These are phyloP conservation scores for Drosophila bipectinata DNA, from an alignment of 1,140 invertebrate species.

Conservation along the genomic window DNA sequence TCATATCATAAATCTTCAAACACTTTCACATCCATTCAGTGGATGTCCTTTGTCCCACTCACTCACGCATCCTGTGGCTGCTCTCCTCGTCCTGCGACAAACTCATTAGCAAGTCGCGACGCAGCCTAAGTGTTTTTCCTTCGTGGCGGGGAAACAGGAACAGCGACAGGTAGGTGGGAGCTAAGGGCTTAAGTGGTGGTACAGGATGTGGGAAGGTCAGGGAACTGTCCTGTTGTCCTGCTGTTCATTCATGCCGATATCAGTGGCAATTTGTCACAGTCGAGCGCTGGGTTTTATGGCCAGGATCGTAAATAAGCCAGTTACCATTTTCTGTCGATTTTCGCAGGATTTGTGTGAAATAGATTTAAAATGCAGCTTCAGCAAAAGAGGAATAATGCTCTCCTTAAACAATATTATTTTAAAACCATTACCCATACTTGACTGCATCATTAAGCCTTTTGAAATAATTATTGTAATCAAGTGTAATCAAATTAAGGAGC, in stretches of 20 bases:
- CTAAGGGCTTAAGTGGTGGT: background rate
- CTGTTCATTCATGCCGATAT: constrained; percentile 57
- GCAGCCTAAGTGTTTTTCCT: constrained; percentile 61
- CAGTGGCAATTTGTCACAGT: constrained; percentile 69
- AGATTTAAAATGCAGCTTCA: constrained; percentile 19
- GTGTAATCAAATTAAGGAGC: constrained; percentile 71
- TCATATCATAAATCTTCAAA: constrained; percentile 78
- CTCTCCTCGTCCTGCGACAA: constrained; percentile 51
- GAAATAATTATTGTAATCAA: constrained; percentile 70
- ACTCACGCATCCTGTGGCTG: constrained; percentile 9
- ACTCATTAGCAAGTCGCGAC: constrained; percentile 79
- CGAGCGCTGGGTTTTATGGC: constrained; percentile 22
- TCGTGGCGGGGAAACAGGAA: constrained; percentile 18
- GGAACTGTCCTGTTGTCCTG: constrained; percentile 51
- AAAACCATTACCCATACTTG: constrained; percentile 7
- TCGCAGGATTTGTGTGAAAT: constrained; percentile 31
- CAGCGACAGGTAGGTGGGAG: constrained; percentile 48
- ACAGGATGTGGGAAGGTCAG: constrained; percentile 27
- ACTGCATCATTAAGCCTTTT: background rate
- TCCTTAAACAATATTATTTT: background rate
- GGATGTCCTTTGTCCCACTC: constrained; percentile 7
- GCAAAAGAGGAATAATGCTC: background rate
- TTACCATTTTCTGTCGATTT: constrained; percentile 13
- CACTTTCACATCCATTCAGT: constrained; percentile 78
- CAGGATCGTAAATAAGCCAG: constrained; percentile 27